Base-by-base conservation (phyloP, 2,888 invertebrate species). In the Cancer borealis region DNA sequence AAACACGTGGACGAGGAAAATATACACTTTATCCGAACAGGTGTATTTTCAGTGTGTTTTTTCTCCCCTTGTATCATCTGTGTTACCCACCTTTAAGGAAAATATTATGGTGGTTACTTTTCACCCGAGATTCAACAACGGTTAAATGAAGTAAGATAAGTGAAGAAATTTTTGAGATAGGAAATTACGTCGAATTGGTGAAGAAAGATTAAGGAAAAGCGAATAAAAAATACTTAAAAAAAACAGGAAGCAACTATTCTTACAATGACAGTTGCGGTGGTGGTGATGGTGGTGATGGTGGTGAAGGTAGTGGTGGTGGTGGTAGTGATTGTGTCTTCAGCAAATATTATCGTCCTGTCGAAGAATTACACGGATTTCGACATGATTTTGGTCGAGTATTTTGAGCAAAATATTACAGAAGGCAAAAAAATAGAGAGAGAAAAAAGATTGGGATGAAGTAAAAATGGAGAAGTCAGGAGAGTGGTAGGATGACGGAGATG, bases 341-440 rank as follows among this genome's bases (percentile, higher is more conserved):
- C 79, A 79, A 79, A 79, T 79, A 79, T 79, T 79, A 30, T 79
- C 79, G 26, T 79, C 79, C 26, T 12, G 79, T 79, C 79, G 10
- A 79, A 30, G 79, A 79, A 79, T 79, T 79, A 79, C 79, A 79
- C 79, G 79, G 30, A 79, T 12, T 79, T 79, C 79, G 79, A 79
- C 79, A 79, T 30, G 30, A 30, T 79, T 79, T 30, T 79, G 10
- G 30, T 79, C 30, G 12, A 79, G 79, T 26, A 39, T n/a, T 8
- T 14, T 26, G 91, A 49, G 90, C 21, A 90, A 90, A 49, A 90
- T 30, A 47, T 1, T 30, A 10, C 14, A 30, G 21, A 1, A 46
- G 49, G 3, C 21, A 39, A 88, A 26, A 88, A 73, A 21, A 73
- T n/a, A n/a, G 3, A 6, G 21, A 73, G 8, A n/a, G n/a, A 73